Conservation (phyloP, 2,113 vertebrate species). For the Gadus chalcogrammus region DNA sequence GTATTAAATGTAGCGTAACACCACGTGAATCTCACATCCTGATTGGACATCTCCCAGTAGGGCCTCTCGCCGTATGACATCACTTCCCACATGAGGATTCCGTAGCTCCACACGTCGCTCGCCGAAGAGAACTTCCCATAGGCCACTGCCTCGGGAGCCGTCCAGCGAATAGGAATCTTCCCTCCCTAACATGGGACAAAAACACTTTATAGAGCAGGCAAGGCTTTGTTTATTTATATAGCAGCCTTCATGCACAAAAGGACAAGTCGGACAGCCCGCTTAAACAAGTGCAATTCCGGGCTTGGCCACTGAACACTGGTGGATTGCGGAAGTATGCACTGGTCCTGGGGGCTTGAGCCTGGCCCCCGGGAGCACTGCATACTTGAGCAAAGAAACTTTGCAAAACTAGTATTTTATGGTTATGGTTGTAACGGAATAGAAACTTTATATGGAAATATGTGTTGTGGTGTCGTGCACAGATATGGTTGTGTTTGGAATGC, state of each 20-base stretch:
- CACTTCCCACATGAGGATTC: constrained; percentile 99
- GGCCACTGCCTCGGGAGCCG: constrained; percentile 92
- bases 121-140: constrained; percentile 95
- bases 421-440: too few species aligned
- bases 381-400: too few species aligned
- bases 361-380: too few species aligned
- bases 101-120: constrained; percentile 93
- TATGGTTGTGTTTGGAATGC: too few species aligned
- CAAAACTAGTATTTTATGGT: too few species aligned
- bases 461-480: background rate
- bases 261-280: background rate
- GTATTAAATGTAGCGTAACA: background rate
- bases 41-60: constrained; percentile 98
- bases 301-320: too few species aligned
- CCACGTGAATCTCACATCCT: constrained; percentile 64
- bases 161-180: constrained; percentile 97
- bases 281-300: too few species aligned
- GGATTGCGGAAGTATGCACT: too few species aligned
- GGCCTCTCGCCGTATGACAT: constrained; percentile 98
- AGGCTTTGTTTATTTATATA: too few species aligned
- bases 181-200: constrained; percentile 76
- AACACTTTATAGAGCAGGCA: too few species aligned
- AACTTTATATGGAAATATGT: background rate
- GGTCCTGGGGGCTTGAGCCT: too few species aligned
- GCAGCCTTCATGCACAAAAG: too few species aligned